Percentiles rank a stretch among this genome's conserved stretches.
Evolutionary conservation across 2,888 invertebrate genomes (phyloP).

Genomic region (Morinoia aosen): DNA sequence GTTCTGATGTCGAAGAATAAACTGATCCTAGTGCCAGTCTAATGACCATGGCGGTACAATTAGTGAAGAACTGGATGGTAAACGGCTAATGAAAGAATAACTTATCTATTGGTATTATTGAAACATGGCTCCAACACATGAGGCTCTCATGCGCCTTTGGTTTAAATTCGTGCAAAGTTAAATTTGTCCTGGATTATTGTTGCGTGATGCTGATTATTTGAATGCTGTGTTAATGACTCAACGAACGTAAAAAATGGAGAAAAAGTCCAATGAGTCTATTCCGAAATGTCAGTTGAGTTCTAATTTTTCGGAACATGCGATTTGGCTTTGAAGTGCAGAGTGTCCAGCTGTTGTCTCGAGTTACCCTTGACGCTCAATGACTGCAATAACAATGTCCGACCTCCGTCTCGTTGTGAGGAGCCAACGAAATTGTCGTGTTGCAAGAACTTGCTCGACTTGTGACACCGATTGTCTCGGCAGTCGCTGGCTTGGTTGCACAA

Average conservation of each 20-base stretch:
- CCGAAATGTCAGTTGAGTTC: neutral
- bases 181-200: neutral
- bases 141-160: too few relatives aligned
- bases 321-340: neutral
- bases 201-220: neutral
- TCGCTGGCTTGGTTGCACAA: constrained; percentile 12
- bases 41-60: too few relatives aligned
- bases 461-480: neutral
- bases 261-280: neutral
- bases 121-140: too few relatives aligned
- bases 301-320: neutral
- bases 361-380: neutral
- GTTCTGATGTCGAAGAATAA: too few relatives aligned
- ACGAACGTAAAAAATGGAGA: neutral
- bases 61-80: too few relatives aligned
- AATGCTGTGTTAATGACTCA: neutral
- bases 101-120: too few relatives aligned
- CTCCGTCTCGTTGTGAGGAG: neutral
- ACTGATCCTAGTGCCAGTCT: too few relatives aligned
- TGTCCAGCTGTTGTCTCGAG: neutral
- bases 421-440: neutral
- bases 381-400: neutral
- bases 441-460: constrained; percentile 25
- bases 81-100: too few relatives aligned
- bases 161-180: neutral